Evolutionary conservation across 2,888 invertebrate genomes (phyloP), one percentile per base, ranked within the genome.

Genomic region (Eilema depressum): DNA sequence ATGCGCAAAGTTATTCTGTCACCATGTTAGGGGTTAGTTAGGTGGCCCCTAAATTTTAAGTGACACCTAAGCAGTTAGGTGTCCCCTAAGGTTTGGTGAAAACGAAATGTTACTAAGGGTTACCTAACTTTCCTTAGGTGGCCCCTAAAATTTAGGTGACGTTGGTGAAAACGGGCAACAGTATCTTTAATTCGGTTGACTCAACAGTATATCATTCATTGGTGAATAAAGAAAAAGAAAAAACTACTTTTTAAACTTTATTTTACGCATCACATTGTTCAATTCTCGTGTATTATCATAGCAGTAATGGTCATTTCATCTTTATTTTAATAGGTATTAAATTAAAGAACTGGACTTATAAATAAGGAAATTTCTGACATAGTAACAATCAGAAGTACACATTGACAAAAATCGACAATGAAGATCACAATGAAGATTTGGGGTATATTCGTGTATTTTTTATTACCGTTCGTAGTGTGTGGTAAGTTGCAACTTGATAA

Each of bases 301-400:
- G 41, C 20, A 20, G 12, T 12, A 20, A n/a, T 47, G 20, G 20
- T 20, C 7, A 20, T 47, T 47, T 47, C 8, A 2, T 10, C 7
- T 63, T 20, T n/a, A n/a, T n/a, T 20, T 63, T 25, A 41, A 63
- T 63, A 41, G 11, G 1, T 63, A 37, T 20, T 25, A 41, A 25
- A 63, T 26, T 17, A 41, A 63, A 26, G 37, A 63, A 63, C 41
- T 63, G 26, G 4, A 41, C 41, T 20, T 63, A 63, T 41, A 63
- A 63, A 41, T 20, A 17, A 11, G 5, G 1, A 63, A 11, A 41
- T 41, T 4, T 63, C 20, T 26, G 1, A 10, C 41, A 23, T 5
- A 25, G 41, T 41, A 10, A 41, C 11, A 20, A 26, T 63, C 20
- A 37, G 20, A 11, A 26, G 41, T 63, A 41, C 11, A 20, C 26